Conservation (phyloP, 2,113 vertebrate genomes). For the Hypanus sabinus region DNA sequence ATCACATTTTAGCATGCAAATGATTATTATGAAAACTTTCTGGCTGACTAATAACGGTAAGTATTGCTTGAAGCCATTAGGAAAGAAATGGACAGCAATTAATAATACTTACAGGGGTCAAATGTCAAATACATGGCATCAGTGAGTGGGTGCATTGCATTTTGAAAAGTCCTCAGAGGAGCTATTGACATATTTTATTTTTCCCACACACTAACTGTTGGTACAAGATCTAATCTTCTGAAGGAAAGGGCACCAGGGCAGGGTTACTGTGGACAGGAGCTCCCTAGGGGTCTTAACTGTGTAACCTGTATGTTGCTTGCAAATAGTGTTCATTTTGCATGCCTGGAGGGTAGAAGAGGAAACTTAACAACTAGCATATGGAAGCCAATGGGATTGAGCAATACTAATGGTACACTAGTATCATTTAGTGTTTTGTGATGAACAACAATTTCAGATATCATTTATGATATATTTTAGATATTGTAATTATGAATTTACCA, state of each 20-base stretch:
- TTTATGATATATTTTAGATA: neutral
- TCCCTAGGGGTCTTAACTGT: constrained; percentile 41
- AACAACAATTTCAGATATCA: neutral
- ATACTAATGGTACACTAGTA: constrained; percentile 29
- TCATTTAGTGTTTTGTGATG: neutral
- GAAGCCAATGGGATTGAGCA: constrained; percentile 45
- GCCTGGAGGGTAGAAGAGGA: constrained; percentile 42
- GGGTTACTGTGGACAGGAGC: constrained; percentile 47
- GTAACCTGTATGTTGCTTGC: constrained; percentile 31
- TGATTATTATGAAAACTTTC: constrained; percentile 13
- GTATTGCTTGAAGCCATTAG: constrained; percentile 44
- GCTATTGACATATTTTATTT: constrained; percentile 52
- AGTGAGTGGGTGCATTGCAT: constrained; percentile 49
- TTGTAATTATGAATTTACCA: neutral
- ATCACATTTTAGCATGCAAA: neutral
- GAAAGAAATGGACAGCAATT: constrained; percentile 47
- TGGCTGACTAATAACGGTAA: constrained; percentile 43
- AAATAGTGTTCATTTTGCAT: constrained; percentile 38
- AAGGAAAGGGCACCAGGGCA: constrained; percentile 41
- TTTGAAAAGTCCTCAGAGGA: constrained; percentile 45
- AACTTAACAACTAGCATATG: constrained; percentile 42
- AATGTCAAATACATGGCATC: constrained; percentile 45
- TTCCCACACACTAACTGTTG: constrained; percentile 54
- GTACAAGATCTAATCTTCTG: constrained; percentile 47
- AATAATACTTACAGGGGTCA: constrained; percentile 46